Evolutionary conservation across 2,113 vertebrate genomes (phyloP).

Genomic region (Suncus etruscus): DNA sequence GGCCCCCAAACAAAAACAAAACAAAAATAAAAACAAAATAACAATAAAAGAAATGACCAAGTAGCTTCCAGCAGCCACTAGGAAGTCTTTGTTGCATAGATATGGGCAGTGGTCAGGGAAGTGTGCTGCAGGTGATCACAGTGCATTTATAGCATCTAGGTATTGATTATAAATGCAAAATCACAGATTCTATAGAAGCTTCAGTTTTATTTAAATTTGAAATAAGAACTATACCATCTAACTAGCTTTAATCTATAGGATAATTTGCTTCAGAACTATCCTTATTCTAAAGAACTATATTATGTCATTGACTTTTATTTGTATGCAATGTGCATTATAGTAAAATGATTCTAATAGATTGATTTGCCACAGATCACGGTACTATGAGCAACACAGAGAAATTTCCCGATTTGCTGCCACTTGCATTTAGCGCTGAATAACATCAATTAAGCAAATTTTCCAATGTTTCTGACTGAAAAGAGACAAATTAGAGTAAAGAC

Average conservation of each 20-base stretch:
- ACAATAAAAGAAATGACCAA: too few species aligned
- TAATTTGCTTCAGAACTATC: background rate
- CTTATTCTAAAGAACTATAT: background rate
- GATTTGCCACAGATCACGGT: background rate
- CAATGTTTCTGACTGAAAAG: conserved; percentile 1
- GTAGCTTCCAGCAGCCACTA: too few species aligned
- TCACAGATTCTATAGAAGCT: background rate
- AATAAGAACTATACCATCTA: background rate
- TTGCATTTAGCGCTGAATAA: conserved; percentile 35
- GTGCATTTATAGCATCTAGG: too few species aligned
- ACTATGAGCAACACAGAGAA: background rate
- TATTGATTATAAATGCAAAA: background rate
- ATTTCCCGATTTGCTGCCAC: conserved; percentile 15
- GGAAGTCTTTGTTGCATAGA: too few species aligned
- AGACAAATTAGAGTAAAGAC: background rate
- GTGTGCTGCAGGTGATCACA: too few species aligned
- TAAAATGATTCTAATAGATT: background rate
- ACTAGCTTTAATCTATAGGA: background rate
- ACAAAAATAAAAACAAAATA: too few species aligned
- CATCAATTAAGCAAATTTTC: conserved; percentile 31
- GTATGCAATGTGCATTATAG: background rate
- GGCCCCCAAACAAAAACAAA: too few species aligned
- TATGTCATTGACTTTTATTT: background rate
- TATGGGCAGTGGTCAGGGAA: too few species aligned
- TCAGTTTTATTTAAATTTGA: background rate